Percentiles rank a stretch among this genome's conserved stretches.
Conservation (phyloP, 2,113 vertebrate species). For the Nothocercus nigrocapillus region DNA sequence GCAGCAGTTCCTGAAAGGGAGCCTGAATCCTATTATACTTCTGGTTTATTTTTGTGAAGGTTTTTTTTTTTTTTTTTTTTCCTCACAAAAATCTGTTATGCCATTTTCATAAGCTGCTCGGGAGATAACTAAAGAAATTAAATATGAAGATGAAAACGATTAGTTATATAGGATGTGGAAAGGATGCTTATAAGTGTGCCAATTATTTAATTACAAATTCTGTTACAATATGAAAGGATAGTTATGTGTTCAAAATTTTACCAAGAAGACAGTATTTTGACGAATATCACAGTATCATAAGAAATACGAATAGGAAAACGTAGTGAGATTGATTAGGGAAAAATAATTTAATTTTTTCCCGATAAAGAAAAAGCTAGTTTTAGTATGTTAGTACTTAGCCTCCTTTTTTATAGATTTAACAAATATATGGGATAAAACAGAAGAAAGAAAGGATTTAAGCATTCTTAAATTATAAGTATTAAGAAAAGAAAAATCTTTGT, state of each 20-base stretch:
- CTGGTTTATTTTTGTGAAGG: neutral
- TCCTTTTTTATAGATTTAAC: neutral
- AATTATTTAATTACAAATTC: neutral
- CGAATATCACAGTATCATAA: neutral
- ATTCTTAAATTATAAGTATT: neutral
- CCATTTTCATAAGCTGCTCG: neutral
- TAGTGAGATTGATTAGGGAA: neutral
- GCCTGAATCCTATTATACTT: neutral
- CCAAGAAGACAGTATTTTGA: constrained; percentile 9
- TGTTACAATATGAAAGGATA: neutral
- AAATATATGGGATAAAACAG: constrained; percentile 12
- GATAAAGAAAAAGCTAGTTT: neutral
- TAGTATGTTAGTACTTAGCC: neutral
- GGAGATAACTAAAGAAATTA: neutral
- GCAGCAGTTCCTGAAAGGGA: neutral
- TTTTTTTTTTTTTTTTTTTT: neutral
- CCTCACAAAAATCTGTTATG: neutral
- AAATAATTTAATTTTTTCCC: constrained; percentile 1
- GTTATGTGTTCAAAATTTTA: neutral
- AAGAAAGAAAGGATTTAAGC: neutral
- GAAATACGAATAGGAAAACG: neutral
- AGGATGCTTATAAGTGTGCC: neutral
- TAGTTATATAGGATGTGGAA: neutral
- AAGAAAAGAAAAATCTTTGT: neutral
- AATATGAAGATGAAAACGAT: neutral